A percentile compares a stretch with the other conserved stretches of the same genome.
phyloP scores from a whole-genome alignment of 2,888 invertebrate genomes.

The Dichetophora obliterata region DNA sequence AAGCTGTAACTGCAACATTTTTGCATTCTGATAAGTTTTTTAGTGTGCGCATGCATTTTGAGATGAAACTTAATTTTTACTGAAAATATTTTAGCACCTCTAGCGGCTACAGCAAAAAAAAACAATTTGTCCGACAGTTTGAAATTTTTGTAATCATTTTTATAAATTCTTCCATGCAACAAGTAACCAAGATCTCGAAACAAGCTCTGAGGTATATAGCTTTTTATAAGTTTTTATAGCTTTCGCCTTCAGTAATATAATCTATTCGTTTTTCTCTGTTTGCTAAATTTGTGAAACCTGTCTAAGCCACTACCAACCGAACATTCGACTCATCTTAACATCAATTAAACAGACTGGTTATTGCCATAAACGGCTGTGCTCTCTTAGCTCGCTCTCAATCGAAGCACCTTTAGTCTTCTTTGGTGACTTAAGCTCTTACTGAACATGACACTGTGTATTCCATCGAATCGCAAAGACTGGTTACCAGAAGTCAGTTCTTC shows the following conservation, averaged over 20 bases:
- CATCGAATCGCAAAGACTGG: not conserved
- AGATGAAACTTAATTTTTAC: too few relatives aligned
- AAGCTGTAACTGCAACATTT: too few relatives aligned
- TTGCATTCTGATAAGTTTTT: too few relatives aligned
- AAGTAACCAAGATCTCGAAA: not conserved
- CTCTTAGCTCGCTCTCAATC: not conserved
- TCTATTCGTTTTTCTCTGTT: not conserved
- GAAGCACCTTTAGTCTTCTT: not conserved
- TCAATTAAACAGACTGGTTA: not conserved
- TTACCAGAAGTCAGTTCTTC: constrained; percentile 63
- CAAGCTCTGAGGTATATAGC: not conserved
- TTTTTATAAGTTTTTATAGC: not conserved
- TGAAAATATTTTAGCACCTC: too few relatives aligned
- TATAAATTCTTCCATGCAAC: too few relatives aligned
- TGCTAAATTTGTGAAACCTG: not conserved
- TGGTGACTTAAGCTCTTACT: not conserved
- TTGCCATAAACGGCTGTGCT: not conserved
- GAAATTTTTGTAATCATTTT: too few relatives aligned
- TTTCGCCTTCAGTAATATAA: not conserved
- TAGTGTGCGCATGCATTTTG: too few relatives aligned
- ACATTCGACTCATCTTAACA: not conserved
- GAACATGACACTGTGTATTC: not conserved
- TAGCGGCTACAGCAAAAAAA: too few relatives aligned
- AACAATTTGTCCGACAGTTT: too few relatives aligned
- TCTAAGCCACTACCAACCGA: not conserved